Evolutionary conservation across 2,888 invertebrate genomes (phyloP), one percentile per base, ranked within the genome.

Genomic region (Iselma pallidipennis): DNA sequence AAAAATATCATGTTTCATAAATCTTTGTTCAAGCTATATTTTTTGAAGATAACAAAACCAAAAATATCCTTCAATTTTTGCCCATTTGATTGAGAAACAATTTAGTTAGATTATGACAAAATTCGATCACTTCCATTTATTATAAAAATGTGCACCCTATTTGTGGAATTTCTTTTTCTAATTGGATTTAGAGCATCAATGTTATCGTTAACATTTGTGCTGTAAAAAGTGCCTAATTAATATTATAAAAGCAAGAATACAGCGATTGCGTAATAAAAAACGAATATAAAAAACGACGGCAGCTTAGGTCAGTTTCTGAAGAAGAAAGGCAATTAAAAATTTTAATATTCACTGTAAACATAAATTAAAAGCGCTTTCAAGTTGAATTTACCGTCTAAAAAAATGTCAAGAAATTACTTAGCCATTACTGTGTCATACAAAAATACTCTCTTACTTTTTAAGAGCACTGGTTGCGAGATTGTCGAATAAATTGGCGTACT

Each of bases 361-460:
- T 61, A 61, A 63, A 63, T 63, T 63, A 59, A 63, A 56, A 56
- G 63, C 56, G 55, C 58, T 55, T 59, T 63, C 59, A 59, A 56
- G 55, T 48, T 52, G 59, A 63, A 63, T 63, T 58, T 59, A 63
- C 45, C 49, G 58, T 19, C 55, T 31, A 53, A n/a, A 53, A 57
- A 52, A 52, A 52, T 52, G 56, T 61, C 57, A 61, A 49, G 61
- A 51, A 52, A 61, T 62, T 59, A 51, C 37, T 25, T 19, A 37
- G 50, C 55, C 51, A 51, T 56, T 56, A 52, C 37, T 49, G 31
- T 51, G 51, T 54, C 59, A 37, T 55, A 51, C 21, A 23, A 16
- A 49, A 25, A 49, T 49, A 10, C 21, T 10, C n/a, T 14, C 19
- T 19, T n/a, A n/a, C n/a, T n/a, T 49, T 49, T 50, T 19, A 28